Base-by-base conservation (phyloP, 2,113 vertebrate species). In the Natator depressus region DNA sequence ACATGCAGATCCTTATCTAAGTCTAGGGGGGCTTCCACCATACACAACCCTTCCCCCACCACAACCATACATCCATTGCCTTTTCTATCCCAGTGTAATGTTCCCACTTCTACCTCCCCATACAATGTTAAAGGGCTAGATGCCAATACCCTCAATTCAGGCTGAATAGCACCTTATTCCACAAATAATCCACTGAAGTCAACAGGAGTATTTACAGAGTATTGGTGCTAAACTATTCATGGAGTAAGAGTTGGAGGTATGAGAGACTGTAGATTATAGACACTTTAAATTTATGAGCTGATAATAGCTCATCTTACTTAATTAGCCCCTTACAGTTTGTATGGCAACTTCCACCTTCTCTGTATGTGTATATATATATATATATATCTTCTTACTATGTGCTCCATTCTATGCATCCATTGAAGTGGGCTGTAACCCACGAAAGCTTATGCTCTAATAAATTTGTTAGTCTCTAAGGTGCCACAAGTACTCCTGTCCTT, bases 91-190 rank as follows among this genome's bases (percentile, higher is more conserved):
- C 29, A 59, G 88, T 42, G 76, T 42, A 91, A 14, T 93, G 93
- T 72, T 94, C 94, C 85, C 82, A 84, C 93, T 90, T 53, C 91
- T 1, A 2, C 14, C 69, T 91, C 72, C 88, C 51, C 29, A 62
- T 78, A 55, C 80, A 91, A 85, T 72, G 82, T 91, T 96, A 97
- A 95, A 62, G 94, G 93, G 55, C 79, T 31, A 91, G 54, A 72
- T 85, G 79, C 72, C 96, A 91, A 87, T 92, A 88, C 20, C 86
- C 93, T 49, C 78, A 89, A 10, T 88, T 54, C 53, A 54, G 89
- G 87, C 84, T 90, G 87, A 84, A 49, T 90, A 89, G 31, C 50
- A 22, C 29, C 72, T 50, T 81, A 88, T 92, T 87, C 92, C 89
- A 80, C 78, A 96, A 94, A 90, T 13, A 91, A 80, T 82, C 90